Conservation (phyloP, 2,113 vertebrate species). For the Gadus chalcogrammus region DNA sequence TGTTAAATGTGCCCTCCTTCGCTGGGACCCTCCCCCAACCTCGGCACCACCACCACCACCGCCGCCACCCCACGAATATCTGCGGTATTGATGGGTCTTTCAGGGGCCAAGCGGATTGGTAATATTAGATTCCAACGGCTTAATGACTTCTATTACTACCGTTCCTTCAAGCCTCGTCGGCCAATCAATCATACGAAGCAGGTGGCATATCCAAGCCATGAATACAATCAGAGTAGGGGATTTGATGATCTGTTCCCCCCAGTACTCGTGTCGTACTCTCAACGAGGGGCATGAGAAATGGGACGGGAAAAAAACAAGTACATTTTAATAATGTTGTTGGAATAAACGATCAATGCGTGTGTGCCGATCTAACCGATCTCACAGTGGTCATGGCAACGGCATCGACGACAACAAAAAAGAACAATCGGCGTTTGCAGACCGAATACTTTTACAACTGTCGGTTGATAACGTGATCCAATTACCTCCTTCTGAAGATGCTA, state of each 20-base stretch:
- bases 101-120: conserved; percentile 59
- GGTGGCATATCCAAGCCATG: conserved; percentile 65
- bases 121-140: conserved; percentile 61
- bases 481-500: conserved; percentile 90
- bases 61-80: conserved; percentile 45
- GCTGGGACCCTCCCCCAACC: neutral
- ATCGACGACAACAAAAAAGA: too few species aligned
- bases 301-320: conserved; percentile 33
- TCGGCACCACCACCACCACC: conserved; percentile 4
- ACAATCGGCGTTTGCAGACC: too few species aligned
- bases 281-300: neutral
- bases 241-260: conserved; percentile 55
- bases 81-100: conserved; percentile 68
- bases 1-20: conserved; percentile 63
- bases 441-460: conserved; percentile 68
- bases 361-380: too few species aligned
- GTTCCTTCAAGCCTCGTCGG: conserved; percentile 48
- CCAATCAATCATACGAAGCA: conserved; percentile 68
- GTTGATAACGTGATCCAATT: conserved; percentile 85
- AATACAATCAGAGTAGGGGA: conserved; percentile 56
- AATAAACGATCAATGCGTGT: too few species aligned
- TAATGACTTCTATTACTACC: conserved; percentile 69
- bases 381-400: too few species aligned
- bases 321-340: too few species aligned
- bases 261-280: conserved; percentile 36